These are phyloP conservation scores for Sternotherus odoratus DNA, from an alignment of 2,797 vertebrate genomes.

Conservation along the genomic window DNA sequence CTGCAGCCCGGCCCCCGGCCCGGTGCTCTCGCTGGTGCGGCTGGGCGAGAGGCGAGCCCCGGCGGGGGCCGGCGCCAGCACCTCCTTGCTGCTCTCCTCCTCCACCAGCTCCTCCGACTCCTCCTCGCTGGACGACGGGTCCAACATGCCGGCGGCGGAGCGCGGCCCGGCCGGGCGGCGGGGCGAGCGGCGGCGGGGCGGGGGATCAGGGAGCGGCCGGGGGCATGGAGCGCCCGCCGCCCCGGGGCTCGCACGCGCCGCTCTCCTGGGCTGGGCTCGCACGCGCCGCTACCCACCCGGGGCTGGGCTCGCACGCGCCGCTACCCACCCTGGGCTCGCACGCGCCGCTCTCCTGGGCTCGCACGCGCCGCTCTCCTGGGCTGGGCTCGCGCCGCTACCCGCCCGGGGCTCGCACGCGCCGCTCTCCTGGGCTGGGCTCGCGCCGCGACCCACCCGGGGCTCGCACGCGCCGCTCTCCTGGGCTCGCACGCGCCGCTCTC, in stretches of 20 bases:
- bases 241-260: neutral
- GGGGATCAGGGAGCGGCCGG: constrained; percentile 45
- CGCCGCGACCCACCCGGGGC: neutral
- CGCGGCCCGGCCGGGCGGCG: neutral
- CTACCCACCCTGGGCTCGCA: no score
- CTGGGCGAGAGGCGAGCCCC: constrained; percentile 87
- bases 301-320: no score
- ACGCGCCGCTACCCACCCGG: no score
- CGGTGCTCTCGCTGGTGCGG: constrained; percentile 88
- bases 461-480: no score
- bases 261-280: no score
- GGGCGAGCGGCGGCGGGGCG: constrained; percentile 2
- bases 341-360: neutral
- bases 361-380: no score
- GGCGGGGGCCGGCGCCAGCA: constrained; percentile 84
- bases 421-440: no score
- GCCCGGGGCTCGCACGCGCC: no score
- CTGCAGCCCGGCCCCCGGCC: constrained; percentile 78
- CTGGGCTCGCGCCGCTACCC: no score
- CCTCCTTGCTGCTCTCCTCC: constrained; percentile 89
- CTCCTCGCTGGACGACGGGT: constrained; percentile 97
- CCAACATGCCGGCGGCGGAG: constrained; percentile 86
- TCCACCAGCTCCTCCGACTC: constrained; percentile 93
- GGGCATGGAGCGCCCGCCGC: constrained; percentile 3
- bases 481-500: no score